Base-by-base conservation (phyloP, 1,140 invertebrate genomes). In the Polypedilum pembai region DNA sequence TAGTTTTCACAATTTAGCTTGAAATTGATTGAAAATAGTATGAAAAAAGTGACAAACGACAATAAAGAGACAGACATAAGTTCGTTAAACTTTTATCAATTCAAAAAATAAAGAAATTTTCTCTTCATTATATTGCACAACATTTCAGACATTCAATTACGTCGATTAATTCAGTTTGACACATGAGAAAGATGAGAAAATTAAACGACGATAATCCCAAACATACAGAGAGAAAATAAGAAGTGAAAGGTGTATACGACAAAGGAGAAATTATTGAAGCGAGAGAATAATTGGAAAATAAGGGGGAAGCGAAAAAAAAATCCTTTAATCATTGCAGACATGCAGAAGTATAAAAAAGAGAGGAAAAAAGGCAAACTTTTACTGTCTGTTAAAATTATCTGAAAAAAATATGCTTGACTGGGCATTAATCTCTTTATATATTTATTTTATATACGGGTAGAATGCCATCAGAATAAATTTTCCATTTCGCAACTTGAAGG, bases 311-410 rank as follows among this genome's bases (percentile, higher is more conserved):
- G n/a, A 4, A 12, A 56, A 56, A n/a, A 15, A 56, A 56, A n/a
- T 56, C 45, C 45, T 56, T 56, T 56, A 56, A 56, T 56, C 45
- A 56, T 56, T 56, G 12, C 12, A 56, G 12, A 56, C 4, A 56
- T 56, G 45, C 4, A n/a, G 12, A 56, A 56, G 10, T 4, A 56
- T 15, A 56, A 56, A 56, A 56, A 15, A 56, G 24, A 45, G 41
- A 12, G 4, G 45, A 56, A 3, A 56, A 56, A 56, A 56, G 8
- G 41, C 8, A 15, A 45, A 45, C 15, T n/a, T n/a, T 56, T 12
- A n/a, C 45, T 56, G 45, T n/a, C 45, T 56, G 45, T 56, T 56
- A n/a, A 56, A 56, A 56, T 56, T 56, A 56, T 56, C 45, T 56
- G 45, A 56, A 56, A 56, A 56, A 4, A 56, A 12, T n/a, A 56